Conservation (phyloP, 2,888 invertebrate species). For the Diaperis boleti region DNA sequence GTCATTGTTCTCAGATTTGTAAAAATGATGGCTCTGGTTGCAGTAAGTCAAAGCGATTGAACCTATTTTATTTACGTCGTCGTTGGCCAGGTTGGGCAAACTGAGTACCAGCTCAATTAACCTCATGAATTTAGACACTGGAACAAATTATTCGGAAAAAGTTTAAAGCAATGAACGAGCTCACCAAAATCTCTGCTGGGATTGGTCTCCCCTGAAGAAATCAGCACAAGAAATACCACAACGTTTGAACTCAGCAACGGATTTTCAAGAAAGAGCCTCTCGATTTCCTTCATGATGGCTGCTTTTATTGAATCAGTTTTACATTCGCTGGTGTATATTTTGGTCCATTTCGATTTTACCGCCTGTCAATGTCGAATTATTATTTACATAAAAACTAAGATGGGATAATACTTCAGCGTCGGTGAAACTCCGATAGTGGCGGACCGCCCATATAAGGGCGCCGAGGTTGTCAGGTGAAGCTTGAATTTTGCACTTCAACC, state of each 20-base stretch:
- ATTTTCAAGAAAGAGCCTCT: slow-evolving; percentile 50
- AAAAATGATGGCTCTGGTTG: slow-evolving; percentile 43
- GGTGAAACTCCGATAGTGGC: slow-evolving; percentile 28
- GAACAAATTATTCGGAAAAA: slow-evolving; percentile 38
- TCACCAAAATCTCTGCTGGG: slow-evolving; percentile 25
- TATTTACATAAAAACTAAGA: not conserved
- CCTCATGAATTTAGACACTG: slow-evolving; percentile 48
- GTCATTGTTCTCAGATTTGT: slow-evolving; percentile 40
- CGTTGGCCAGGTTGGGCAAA: slow-evolving; percentile 43
- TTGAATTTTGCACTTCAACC: slow-evolving; percentile 16
- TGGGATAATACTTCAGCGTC: not conserved
- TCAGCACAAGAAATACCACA: slow-evolving; percentile 45
- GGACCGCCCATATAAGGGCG: slow-evolving; percentile 51
- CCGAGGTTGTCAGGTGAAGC: slow-evolving; percentile 1
- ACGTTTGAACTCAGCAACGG: slow-evolving; percentile 48
- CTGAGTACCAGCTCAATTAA: slow-evolving; percentile 41
- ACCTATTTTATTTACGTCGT: slow-evolving; percentile 44
- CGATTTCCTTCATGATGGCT: slow-evolving; percentile 47
- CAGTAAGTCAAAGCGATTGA: slow-evolving; percentile 45
- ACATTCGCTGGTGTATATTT: slow-evolving; percentile 42
- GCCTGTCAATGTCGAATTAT: slow-evolving; percentile 42
- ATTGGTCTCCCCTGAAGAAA: slow-evolving; percentile 21
- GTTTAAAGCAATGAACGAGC: not conserved
- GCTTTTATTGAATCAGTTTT: slow-evolving; percentile 46
- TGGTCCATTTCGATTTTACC: slow-evolving; percentile 45